Conservation (phyloP, 2,888 invertebrate species). For the Parnassius apollo region DNA sequence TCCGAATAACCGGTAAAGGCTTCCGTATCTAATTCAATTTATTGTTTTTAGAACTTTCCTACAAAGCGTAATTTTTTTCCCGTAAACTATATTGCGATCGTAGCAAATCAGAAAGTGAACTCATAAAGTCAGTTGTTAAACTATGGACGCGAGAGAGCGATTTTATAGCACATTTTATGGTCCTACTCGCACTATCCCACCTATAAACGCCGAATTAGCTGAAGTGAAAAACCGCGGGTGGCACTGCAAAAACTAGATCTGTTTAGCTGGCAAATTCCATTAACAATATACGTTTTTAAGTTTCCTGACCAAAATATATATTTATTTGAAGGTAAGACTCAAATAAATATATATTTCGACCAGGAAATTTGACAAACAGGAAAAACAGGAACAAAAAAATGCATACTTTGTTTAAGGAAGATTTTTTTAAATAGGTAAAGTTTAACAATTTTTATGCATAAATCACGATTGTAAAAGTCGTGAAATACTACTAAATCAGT, state of each 20-base stretch:
- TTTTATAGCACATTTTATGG: constrained; percentile 72
- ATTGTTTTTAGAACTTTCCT: constrained; percentile 43
- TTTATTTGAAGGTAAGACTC: not conserved
- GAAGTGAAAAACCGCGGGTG: constrained; percentile 61
- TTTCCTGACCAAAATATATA: not conserved
- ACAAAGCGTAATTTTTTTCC: constrained; percentile 34
- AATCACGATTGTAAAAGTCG: not conserved
- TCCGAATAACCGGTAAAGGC: constrained; percentile 47
- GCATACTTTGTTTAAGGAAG: too few relatives aligned
- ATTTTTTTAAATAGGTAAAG: too few relatives aligned
- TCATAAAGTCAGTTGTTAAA: constrained; percentile 56
- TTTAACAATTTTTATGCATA: not conserved
- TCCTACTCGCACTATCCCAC: constrained; percentile 64
- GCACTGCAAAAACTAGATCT: constrained; percentile 59
- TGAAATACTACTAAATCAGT: not conserved
- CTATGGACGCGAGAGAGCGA: constrained; percentile 56
- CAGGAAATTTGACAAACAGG: too few relatives aligned
- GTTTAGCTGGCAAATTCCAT: constrained; percentile 49
- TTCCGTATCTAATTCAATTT: constrained; percentile 48
- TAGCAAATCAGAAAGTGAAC: constrained; percentile 56
- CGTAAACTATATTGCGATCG: constrained; percentile 39
- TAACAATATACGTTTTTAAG: not conserved
- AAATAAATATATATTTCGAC: too few relatives aligned
- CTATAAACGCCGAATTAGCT: constrained; percentile 71
- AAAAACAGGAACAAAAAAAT: too few relatives aligned